Conservation (phyloP, 2,113 vertebrate genomes). For the Glaucidium brasilianum region DNA sequence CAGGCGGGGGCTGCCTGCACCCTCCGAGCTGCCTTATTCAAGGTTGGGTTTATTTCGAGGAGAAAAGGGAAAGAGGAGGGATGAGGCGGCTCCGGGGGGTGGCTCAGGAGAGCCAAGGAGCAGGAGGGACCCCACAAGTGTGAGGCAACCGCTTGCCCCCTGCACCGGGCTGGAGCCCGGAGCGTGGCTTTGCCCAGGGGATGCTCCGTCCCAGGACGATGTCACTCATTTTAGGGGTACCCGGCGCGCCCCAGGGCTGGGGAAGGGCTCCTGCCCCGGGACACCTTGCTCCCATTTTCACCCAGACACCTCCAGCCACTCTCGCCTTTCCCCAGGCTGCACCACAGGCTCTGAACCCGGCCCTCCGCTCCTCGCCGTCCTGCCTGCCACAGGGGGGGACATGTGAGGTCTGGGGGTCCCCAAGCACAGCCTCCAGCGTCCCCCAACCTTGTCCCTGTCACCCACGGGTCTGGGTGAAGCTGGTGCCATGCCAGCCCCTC, state of each 20-base stretch:
- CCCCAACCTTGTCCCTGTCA: fast-evolving
- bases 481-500: fast-evolving
- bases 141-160: not conserved
- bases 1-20: not conserved
- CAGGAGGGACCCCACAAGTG: fast-evolving
- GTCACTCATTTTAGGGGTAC: too few species aligned
- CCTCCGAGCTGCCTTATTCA: not conserved
- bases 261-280: not conserved
- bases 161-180: fast-evolving
- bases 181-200: not conserved
- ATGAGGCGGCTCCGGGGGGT: not conserved
- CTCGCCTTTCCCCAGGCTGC: too few species aligned
- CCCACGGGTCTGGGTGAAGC: fast-evolving
- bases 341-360: fast-evolving
- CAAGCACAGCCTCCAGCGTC: fast-evolving
- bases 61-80: not conserved
- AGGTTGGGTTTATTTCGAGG: not conserved
- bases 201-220: not conserved
- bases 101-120: not conserved
- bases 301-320: not conserved
- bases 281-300: not conserved
- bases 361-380: not conserved
- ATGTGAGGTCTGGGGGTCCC: not conserved
- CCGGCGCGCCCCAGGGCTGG: fast-evolving
- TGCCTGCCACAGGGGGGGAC: not conserved